Evolutionary conservation across 1,140 invertebrate species (phyloP), one percentile per base, ranked within the genome.

Genomic region (Parapsyche elsis): DNA sequence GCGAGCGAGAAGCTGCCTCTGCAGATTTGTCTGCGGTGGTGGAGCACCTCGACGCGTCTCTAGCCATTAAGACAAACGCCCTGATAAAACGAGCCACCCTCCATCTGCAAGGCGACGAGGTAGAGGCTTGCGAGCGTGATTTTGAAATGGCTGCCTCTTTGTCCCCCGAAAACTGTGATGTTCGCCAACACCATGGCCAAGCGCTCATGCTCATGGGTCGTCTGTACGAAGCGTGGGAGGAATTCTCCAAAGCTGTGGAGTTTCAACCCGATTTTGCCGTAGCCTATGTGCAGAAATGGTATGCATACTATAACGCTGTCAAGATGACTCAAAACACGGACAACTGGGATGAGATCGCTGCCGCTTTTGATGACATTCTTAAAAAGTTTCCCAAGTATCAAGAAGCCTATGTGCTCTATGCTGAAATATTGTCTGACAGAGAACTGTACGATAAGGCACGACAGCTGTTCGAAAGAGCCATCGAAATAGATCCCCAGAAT

Each of bases 71-170:
- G 86, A 92, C 94, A 0, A 98, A 97, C 91, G 95, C 96, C 9
- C 88, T 98, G n/a, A 94, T 99, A 49, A 98, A 98, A 87, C 90
- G 94, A 82, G 96, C 95, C 1, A 94, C 94, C 9, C 87, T 97
- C 71, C 91, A 93, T 83, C 94, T 97, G 84, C 95, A 98, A 86
- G 87, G 93, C 67, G 94, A 95, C 80, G 90, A 94, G 80, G 88
- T 92, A 16, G 92, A 94, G 10, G 91, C 93, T 81, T 94, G 94
- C 83, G 88, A 97, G 71, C 89, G 90, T 76, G 94, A 96, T 87
- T 98, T 98, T 87, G 89, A 92, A 9, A 86, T 85, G 83, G 97
- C 97, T 23, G 91, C 92, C 53, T 88, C 92, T 84, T 84, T 97
- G 9, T 94, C 95, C 85, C 91, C 95, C 0, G 89, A 94, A 7